phyloP scores from a whole-genome alignment of 1,140 invertebrate genomes.

The Latrodectus geometricus region DNA sequence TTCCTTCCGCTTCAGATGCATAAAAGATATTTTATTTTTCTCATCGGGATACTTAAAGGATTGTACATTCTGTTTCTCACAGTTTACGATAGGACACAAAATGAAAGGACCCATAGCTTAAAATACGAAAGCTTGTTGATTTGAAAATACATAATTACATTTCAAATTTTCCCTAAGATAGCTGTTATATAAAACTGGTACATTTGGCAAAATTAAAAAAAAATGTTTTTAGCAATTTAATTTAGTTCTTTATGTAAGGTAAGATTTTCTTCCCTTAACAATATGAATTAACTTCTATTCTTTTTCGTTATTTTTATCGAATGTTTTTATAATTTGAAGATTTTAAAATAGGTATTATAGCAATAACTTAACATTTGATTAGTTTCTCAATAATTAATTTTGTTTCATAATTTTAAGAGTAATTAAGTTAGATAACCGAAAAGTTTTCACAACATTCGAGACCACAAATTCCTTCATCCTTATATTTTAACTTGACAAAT shows the following conservation, averaged over 20 bases:
- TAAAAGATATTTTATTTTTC: neutral
- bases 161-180: neutral
- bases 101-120: neutral
- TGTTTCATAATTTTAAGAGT: neutral
- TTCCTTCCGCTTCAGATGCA: neutral
- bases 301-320: too few relatives aligned
- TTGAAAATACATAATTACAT: neutral
- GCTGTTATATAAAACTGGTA: neutral
- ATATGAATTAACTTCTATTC: too few relatives aligned
- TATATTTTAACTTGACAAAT: neutral
- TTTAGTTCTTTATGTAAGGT: too few relatives aligned
- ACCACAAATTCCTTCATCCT: neutral
- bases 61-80: neutral
- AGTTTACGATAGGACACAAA: neutral
- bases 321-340: too few relatives aligned
- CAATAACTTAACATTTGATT: neutral
- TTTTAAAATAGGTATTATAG: too few relatives aligned
- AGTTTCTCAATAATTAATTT: neutral
- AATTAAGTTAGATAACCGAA: neutral
- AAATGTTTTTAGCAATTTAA: neutral
- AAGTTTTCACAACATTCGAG: neutral
- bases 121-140: neutral
- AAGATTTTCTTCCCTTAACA: too few relatives aligned
- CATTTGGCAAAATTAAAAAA: neutral
- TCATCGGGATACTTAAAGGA: neutral